Conservation (phyloP, 2,113 vertebrate species). For the Eptesicus fuscus region DNA sequence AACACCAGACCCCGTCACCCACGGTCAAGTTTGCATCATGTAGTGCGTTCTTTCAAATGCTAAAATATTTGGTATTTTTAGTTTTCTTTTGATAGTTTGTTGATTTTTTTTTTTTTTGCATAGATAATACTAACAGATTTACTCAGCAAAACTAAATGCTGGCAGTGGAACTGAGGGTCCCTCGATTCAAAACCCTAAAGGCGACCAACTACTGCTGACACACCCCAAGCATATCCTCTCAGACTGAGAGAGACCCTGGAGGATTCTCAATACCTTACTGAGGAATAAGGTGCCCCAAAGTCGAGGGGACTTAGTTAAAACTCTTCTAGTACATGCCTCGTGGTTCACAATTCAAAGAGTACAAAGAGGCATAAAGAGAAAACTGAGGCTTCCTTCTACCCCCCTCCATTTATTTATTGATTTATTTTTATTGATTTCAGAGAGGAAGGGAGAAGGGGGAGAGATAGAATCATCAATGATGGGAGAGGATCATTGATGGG, state of each 20-base stretch:
- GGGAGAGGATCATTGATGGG: no score
- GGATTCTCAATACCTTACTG: background rate
- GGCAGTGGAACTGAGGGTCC: background rate
- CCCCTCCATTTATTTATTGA: no score
- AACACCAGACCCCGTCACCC: background rate
- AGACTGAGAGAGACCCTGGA: background rate
- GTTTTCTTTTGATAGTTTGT: background rate
- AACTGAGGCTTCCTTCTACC: background rate
- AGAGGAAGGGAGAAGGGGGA: no score
- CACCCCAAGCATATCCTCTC: background rate
- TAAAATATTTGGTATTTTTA: background rate
- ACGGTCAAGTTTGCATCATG: background rate
- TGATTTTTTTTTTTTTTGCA: background rate
- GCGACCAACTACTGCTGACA: background rate
- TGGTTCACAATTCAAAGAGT: background rate
- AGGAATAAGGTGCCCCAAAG: background rate
- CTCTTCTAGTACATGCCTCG: background rate
- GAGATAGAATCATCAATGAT: no score
- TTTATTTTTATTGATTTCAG: no score
- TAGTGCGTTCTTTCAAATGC: background rate
- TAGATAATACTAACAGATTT: background rate
- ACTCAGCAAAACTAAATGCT: background rate
- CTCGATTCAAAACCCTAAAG: background rate
- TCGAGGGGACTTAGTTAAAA: background rate
- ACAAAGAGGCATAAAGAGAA: background rate